A percentile compares a stretch with the other conserved stretches of the same genome.
Conservation (phyloP, 2,797 vertebrate species). For the Pristis pectinata region DNA sequence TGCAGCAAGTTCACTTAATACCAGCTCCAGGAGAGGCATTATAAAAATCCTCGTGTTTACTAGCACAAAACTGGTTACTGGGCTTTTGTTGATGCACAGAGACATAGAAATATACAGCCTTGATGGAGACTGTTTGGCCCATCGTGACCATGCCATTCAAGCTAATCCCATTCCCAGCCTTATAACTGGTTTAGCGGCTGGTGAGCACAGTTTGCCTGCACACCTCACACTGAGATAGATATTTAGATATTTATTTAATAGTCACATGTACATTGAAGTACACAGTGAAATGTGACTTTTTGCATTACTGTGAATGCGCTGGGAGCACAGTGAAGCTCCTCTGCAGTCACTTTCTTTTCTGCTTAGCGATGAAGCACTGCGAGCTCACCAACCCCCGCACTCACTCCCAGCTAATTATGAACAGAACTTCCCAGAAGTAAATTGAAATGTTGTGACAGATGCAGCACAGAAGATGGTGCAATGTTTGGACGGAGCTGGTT, state of each 20-base stretch:
- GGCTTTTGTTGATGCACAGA: too few relatives aligned
- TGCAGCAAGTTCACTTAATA: neutral
- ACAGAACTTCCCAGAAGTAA: neutral
- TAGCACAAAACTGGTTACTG: neutral
- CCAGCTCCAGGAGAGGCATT: neutral
- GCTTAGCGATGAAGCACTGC: neutral
- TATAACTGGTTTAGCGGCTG: too few relatives aligned
- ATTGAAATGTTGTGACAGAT: neutral
- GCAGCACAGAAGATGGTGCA: neutral
- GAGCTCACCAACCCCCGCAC: neutral
- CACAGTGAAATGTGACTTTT: too few relatives aligned
- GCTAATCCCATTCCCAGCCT: too few relatives aligned
- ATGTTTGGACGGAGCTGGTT: neutral
- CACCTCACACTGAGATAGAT: neutral
- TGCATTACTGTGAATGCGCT: too few relatives aligned
- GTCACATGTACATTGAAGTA: too few relatives aligned
- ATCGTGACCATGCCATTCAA: too few relatives aligned
- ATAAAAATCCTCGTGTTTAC: neutral
- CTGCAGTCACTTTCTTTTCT: neutral
- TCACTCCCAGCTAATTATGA: neutral
- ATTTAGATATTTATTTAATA: too few relatives aligned
- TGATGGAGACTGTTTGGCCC: too few relatives aligned
- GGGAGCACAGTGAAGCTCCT: too few relatives aligned
- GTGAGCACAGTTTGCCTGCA: too few relatives aligned
- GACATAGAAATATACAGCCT: too few relatives aligned